Conservation (phyloP, 2,113 vertebrate species). For the rat (Rattus norvegicus) region GRCr8 NC_086032.1:68153001-68153500, state of each 20-base stretch:
- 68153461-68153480: conserved; percentile 64
- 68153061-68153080: conserved; percentile 66
- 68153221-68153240: conserved; percentile 49
- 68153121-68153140: conserved; percentile 56
- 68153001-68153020: neutral
- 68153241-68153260: conserved; percentile 48
- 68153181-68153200: conserved; percentile 45
- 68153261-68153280: conserved; percentile 63
- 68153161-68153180: neutral
- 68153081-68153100: neutral
- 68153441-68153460: conserved; percentile 48
- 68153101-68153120: conserved; percentile 52
- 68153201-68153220: conserved; percentile 14
- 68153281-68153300: conserved; percentile 62
- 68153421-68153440: conserved; percentile 51
- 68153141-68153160: neutral
- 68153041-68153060: conserved; percentile 50
- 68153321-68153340: conserved; percentile 69
- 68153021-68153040: conserved; percentile 58
- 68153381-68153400: conserved; percentile 61
- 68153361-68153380: conserved; percentile 69
- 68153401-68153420: conserved; percentile 73
- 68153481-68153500: conserved; percentile 63
- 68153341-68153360: conserved; percentile 72
- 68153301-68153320: conserved; percentile 66